Evolutionary conservation across 1,140 invertebrate species (phyloP).

Genomic region (honey bee (Apis mellifera)): DNA sequence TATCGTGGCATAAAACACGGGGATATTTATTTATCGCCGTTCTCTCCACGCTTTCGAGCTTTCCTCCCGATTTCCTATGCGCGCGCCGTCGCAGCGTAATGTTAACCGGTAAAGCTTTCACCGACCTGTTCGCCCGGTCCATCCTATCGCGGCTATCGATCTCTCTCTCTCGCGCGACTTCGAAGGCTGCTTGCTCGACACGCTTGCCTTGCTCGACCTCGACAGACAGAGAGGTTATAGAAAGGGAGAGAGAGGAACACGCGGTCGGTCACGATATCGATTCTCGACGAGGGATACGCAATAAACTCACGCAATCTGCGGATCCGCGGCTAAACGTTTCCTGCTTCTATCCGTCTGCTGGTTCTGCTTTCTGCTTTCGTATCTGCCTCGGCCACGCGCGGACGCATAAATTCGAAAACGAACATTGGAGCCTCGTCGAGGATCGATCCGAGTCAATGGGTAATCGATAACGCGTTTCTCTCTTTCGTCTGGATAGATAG

Average conservation of each 20-base stretch:
- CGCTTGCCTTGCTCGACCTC: slow-evolving; percentile 22
- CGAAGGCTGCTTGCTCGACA: slow-evolving; percentile 22
- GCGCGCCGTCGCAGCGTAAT: too few species aligned
- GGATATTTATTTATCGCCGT: neutral
- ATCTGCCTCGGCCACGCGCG: too few species aligned
- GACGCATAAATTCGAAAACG: too few species aligned
- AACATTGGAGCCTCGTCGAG: too few species aligned
- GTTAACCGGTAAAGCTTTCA: too few species aligned
- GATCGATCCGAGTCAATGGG: too few species aligned
- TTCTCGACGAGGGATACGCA: slow-evolving; percentile 13
- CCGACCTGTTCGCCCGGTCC: slow-evolving; percentile 1
- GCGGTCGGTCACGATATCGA: slow-evolving; percentile 37
- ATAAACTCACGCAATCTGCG: slow-evolving; percentile 47
- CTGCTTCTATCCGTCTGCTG: neutral
- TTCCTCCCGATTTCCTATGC: too few species aligned
- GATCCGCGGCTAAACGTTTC: slow-evolving; percentile 36
- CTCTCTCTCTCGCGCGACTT: slow-evolving; percentile 10
- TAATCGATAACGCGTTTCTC: too few species aligned
- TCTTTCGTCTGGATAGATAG: too few species aligned
- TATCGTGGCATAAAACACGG: too few species aligned
- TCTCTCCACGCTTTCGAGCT: too few species aligned
- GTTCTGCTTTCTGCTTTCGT: too few species aligned
- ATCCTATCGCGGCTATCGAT: slow-evolving; percentile 14
- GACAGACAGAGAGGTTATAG: neutral
- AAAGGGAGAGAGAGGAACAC: neutral